These are phyloP conservation scores for Dicentrarchus labrax DNA, from an alignment of 2,113 vertebrate genomes.

Conservation along the genomic window DNA sequence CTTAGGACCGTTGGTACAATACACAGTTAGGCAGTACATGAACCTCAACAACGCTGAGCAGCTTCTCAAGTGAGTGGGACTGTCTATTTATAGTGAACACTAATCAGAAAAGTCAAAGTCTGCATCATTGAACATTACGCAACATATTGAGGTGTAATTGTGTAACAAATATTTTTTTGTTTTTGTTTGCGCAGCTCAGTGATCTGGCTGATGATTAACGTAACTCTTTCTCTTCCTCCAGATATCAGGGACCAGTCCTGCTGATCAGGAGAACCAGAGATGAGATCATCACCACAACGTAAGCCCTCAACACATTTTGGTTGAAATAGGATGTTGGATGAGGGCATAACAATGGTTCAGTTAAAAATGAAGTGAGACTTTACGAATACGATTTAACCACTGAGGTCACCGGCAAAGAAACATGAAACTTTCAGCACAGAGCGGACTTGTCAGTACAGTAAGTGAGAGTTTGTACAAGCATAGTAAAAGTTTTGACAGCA, in stretches of 20 bases:
- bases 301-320: conserved; percentile 62
- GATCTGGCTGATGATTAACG: conserved; percentile 4
- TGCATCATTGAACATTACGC: conserved; percentile 14
- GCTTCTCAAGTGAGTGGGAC: conserved; percentile 89
- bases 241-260: conserved; percentile 92
- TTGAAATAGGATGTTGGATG: neutral
- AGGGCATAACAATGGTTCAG: neutral
- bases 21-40: conserved; percentile 92
- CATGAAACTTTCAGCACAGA: too few species aligned
- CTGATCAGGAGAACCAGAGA: conserved; percentile 93
- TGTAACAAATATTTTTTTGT: conserved; percentile 9
- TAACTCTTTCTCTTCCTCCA: conserved; percentile 52
- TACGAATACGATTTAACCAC: too few species aligned
- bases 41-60: conserved; percentile 94
- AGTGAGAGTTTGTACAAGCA: too few species aligned
- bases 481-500: too few species aligned
- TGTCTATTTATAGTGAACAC: neutral
- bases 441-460: too few species aligned
- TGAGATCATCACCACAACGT: conserved; percentile 95
- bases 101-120: conserved; percentile 18
- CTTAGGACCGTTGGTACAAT: conserved; percentile 89
- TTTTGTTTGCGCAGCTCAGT: neutral
- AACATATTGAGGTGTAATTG: conserved; percentile 1
- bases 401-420: too few species aligned
- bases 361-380: neutral